Evolutionary conservation across 2,113 vertebrate genomes (phyloP).

Genomic region (Erythrocercus mccallii): DNA sequence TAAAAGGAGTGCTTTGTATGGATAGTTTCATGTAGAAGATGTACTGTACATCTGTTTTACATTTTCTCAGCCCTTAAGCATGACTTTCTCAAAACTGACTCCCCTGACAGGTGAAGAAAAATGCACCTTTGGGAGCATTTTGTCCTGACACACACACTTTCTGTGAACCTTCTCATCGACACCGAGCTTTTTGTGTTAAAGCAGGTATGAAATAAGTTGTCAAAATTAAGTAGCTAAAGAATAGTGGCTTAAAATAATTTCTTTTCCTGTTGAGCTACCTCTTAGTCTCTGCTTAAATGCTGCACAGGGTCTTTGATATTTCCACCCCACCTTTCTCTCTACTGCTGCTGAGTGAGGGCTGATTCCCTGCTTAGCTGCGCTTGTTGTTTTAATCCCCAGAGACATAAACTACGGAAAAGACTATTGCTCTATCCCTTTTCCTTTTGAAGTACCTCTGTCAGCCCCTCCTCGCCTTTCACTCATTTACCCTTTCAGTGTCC

Average conservation of each 20-base stretch:
- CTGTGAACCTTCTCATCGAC: background rate
- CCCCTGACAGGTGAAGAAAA: background rate
- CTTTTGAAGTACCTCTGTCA: background rate
- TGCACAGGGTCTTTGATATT: background rate
- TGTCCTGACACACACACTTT: background rate
- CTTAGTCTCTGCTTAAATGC: background rate
- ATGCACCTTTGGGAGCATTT: background rate
- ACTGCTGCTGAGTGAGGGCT: background rate
- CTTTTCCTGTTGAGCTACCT: background rate
- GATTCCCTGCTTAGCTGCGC: background rate
- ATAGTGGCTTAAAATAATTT: constrained; percentile 18
- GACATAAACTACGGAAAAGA: background rate
- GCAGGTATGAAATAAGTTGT: constrained; percentile 21
- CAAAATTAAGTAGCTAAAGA: background rate
- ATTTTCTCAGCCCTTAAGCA: background rate
- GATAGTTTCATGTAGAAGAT: background rate
- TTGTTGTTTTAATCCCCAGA: background rate
- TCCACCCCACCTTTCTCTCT: background rate
- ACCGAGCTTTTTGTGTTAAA: constrained; percentile 16
- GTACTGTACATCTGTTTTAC: background rate
- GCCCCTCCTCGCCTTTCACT: background rate
- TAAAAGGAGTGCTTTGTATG: background rate
- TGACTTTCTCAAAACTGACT: background rate
- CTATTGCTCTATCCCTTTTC: background rate
- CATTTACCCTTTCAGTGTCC: background rate